Base-by-base conservation (phyloP, 2,113 vertebrate species). In the Coptodon bakossiorum region DNA sequence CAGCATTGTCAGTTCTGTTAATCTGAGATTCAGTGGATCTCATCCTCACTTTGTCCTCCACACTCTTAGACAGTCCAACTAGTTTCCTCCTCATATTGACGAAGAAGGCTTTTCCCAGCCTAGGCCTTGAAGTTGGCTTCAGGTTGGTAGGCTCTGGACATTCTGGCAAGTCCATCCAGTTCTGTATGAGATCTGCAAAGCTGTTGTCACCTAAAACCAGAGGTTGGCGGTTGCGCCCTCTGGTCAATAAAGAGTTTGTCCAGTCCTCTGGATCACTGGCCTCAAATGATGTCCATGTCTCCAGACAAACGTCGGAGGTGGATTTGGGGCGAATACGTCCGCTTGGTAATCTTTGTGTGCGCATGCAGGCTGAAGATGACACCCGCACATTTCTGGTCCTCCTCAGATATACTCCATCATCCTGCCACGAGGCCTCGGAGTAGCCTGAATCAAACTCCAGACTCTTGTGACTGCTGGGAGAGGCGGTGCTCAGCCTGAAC, bases 131-230 rank as follows among this genome's bases (percentile, higher is more conserved):
- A 22, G 80, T 92, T 0, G 95, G 81, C 38, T 93, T 95, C 53
- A 95, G 84, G 66, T 94, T 93, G 0, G 91, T 86, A 4, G 96
- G 83, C 4, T 99, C 98, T 0, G 97, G 91, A 2, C 95, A 97
- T 9, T 99, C 98, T 0, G 98, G 98, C 89, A 99, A 89, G 90
- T 99, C 98, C 97, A 99, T 98, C 98, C 98, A 99, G 91, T 99
- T 98, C 92, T 98, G 97, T 83, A 99, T 97, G 89, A 99, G 94
- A 90, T 99, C 98, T 0, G 98, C 98, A 5, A 99, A 98, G 88
- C 98, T 98, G 92, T 99, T 99, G 95, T 99, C 98, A 0, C 98
- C 98, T 68, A 99, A 94, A 63, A 99, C 98, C 48, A 99, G 90
- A 3, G 98, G 98, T 71, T 98, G 98, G 16, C 98, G 97, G 92